Evolutionary conservation across 2,113 vertebrate genomes (phyloP), one percentile per base, ranked within the genome.

Genomic region (Dunckerocampus dactyliophorus): DNA sequence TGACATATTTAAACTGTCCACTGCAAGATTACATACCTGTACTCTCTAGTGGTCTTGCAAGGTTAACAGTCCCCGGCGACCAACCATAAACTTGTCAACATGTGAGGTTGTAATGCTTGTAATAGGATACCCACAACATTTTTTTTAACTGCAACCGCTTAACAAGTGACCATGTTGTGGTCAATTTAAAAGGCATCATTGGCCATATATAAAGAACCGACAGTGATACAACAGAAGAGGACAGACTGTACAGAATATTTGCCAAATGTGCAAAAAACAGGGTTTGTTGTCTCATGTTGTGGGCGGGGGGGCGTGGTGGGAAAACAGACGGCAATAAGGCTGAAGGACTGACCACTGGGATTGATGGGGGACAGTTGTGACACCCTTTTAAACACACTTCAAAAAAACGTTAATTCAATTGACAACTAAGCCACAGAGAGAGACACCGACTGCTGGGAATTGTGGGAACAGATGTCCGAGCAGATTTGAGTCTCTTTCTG

Each of bases 401-500:
- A 49, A 19, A 9, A 13, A 86, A 3, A 14, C 80, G 82, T 76
- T 88, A 83, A 86, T 89, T 89, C 69, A 82, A 87, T 84, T 85
- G 81, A 46, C 22, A 54, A 53, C 75, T 82, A 84, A 88, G 77
- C 81, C 70, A 57, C 52, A 61, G 67, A 79, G 77, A 80, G 74
- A 78, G 74, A 68, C 67, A 53, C 31, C 63, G 61, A 28, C 75
- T 76, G 78, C 71, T 70, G 67, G 49, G 70, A 72, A 75, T 51
- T 69, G 62, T 53, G 46, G 51, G 60, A 80, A 82, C 82, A 87
- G 81, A 82, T 80, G 83, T 82, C 71, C 48, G 12, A 19, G 54
- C 17, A 71, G 70, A 80, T 69, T 80, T 62, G 17, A 13, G 42
- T 51, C 39, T 66, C 55, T 63, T 68, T 67, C 56, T 53, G 8